These are phyloP conservation scores for Zygogramma bicolorata DNA, from an alignment of 2,888 invertebrate species.

Conservation along the genomic window DNA sequence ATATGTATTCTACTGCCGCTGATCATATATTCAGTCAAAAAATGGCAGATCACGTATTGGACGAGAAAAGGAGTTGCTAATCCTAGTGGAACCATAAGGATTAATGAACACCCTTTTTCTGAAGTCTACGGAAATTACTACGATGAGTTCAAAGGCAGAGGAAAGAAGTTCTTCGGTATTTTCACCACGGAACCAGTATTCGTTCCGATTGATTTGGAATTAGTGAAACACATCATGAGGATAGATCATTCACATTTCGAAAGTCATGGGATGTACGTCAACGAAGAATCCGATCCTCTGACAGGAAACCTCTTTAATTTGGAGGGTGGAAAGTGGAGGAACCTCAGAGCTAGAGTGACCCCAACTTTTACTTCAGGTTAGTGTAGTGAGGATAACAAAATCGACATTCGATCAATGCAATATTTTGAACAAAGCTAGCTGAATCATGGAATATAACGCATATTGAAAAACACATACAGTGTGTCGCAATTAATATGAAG, in stretches of 20 bases:
- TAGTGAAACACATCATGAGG: slow-evolving; percentile 59
- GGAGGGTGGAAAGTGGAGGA: slow-evolving; percentile 64
- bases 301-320: slow-evolving; percentile 54
- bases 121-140: slow-evolving; percentile 51
- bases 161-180: slow-evolving; percentile 30
- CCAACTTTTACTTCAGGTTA: slow-evolving; percentile 47
- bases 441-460: too few relatives aligned
- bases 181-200: slow-evolving; percentile 47
- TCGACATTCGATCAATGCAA: too few relatives aligned
- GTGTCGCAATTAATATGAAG: too few relatives aligned
- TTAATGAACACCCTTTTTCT: not conserved
- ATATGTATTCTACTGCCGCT: not conserved
- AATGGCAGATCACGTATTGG: not conserved
- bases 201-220: slow-evolving; percentile 57
- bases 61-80: not conserved
- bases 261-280: slow-evolving; percentile 55
- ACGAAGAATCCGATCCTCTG: slow-evolving; percentile 58
- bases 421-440: too few relatives aligned
- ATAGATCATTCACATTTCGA: slow-evolving; percentile 61
- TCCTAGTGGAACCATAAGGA: not conserved
- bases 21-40: not conserved
- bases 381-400: too few relatives aligned
- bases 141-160: slow-evolving; percentile 45
- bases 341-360: slow-evolving; percentile 62
- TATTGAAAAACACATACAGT: too few relatives aligned